Conservation (phyloP, 2,113 vertebrate species). For the Sylvicapra grimmia region DNA sequence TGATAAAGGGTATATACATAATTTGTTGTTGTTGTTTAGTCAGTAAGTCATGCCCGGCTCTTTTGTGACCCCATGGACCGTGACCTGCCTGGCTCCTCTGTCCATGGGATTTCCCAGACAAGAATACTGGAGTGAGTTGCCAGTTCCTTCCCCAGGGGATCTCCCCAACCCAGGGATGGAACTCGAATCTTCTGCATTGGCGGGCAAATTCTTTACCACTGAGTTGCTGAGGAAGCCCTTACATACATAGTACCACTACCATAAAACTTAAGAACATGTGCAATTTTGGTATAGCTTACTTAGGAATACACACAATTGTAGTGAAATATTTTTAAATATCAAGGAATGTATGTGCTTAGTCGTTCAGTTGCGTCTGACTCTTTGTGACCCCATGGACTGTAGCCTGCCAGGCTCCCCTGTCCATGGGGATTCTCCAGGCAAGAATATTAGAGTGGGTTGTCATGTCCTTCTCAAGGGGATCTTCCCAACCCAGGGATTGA, state of each 20-base stretch:
- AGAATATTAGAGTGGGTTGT: not conserved
- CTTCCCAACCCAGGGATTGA: not conserved
- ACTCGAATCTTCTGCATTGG: not conserved
- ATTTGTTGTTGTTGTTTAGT: not conserved
- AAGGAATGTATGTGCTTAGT: not conserved
- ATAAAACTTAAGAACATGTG: not conserved
- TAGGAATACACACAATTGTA: not conserved
- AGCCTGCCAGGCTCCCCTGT: not conserved
- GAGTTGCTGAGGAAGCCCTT: not conserved
- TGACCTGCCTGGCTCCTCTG: not conserved
- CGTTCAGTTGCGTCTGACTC: rapidly evolving
- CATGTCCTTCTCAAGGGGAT: not conserved
- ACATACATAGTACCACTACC: not conserved
- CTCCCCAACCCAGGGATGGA: not conserved
- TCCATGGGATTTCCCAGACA: not conserved
- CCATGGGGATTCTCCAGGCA: not conserved
- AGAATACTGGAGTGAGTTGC: not conserved
- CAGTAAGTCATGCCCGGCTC: not conserved
- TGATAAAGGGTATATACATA: not conserved
- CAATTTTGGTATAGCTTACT: not conserved
- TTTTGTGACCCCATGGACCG: not conserved
- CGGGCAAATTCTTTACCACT: not conserved
- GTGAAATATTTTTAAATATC: not conserved
- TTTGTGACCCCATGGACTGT: not conserved
- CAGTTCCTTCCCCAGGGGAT: not conserved